Conservation (phyloP, 1,140 invertebrate species). For the Steinernema feltiae region DNA sequence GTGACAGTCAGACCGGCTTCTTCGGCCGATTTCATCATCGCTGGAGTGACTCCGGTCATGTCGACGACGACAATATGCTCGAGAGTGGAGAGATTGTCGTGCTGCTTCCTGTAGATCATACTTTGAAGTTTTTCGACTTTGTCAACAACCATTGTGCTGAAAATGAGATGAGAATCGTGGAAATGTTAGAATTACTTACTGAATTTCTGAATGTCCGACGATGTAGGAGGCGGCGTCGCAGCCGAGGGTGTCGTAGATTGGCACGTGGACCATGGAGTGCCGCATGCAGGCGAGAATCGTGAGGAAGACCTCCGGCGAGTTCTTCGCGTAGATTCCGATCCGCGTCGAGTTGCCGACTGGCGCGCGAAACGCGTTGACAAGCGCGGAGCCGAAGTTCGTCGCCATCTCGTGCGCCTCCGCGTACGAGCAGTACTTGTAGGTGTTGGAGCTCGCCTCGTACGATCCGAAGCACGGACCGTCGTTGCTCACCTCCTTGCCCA, state of each 20-base stretch:
- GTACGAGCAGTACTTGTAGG: not conserved
- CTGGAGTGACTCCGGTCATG: not conserved
- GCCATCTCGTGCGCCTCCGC: not conserved
- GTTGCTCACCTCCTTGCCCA: not conserved
- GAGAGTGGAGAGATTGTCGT: conserved; percentile 11
- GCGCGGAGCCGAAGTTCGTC: not conserved
- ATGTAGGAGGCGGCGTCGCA: not conserved
- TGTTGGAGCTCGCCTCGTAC: not conserved
- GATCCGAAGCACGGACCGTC: not conserved
- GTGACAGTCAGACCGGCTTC: conserved; percentile 18
- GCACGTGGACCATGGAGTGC: not conserved
- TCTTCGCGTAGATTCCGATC: conserved; percentile 10
- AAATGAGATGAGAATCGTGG: not conserved
- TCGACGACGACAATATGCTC: conserved; percentile 19
- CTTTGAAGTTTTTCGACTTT: conserved; percentile 13
- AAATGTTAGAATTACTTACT: not conserved
- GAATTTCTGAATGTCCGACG: not conserved
- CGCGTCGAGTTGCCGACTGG: not conserved
- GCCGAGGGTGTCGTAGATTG: not conserved
- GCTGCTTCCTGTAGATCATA: not conserved
- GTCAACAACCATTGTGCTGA: conserved; percentile 19
- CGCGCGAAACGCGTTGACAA: not conserved
- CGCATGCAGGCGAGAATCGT: not conserved
- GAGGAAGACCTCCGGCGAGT: conserved; percentile 3
- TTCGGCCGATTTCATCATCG: conserved; percentile 1